Conservation (phyloP, 2,113 vertebrate genomes). For the Nipponia nippon region DNA sequence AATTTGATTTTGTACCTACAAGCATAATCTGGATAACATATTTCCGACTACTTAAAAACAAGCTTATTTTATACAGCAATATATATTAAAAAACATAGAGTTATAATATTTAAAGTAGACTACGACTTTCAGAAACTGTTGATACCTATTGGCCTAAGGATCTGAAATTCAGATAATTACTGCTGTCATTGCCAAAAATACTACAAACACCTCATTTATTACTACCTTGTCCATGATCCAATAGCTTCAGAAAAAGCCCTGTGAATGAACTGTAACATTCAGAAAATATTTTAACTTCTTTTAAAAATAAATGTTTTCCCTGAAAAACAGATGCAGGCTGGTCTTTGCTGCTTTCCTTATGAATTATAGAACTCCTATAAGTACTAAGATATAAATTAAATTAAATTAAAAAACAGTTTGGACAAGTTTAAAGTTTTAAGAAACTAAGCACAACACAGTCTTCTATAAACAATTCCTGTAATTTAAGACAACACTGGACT, state of each 20-base stretch:
- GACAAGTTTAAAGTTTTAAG: background rate
- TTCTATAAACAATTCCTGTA: background rate
- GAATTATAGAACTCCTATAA: background rate
- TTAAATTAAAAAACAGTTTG: accelerated
- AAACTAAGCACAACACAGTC: background rate
- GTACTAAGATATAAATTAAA: background rate
- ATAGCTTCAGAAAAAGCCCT: background rate
- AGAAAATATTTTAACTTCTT: background rate
- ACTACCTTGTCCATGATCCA: background rate
- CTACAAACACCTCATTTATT: background rate
- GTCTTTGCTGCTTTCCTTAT: background rate
- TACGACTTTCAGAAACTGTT: background rate
- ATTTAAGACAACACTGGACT: background rate
- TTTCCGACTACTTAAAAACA: background rate
- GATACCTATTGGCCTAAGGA: background rate
- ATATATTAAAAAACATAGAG: accelerated
- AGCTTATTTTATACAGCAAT: background rate
- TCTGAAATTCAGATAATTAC: background rate
- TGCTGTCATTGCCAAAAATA: background rate
- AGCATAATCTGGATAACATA: background rate
- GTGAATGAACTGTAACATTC: background rate
- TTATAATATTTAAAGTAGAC: background rate
- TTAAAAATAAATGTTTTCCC: background rate
- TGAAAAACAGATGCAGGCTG: background rate
- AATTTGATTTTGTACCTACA: background rate